Evolutionary conservation across 2,797 vertebrate genomes (phyloP), one percentile per base, ranked within the genome.

Genomic region (Dallia pectoralis): DNA sequence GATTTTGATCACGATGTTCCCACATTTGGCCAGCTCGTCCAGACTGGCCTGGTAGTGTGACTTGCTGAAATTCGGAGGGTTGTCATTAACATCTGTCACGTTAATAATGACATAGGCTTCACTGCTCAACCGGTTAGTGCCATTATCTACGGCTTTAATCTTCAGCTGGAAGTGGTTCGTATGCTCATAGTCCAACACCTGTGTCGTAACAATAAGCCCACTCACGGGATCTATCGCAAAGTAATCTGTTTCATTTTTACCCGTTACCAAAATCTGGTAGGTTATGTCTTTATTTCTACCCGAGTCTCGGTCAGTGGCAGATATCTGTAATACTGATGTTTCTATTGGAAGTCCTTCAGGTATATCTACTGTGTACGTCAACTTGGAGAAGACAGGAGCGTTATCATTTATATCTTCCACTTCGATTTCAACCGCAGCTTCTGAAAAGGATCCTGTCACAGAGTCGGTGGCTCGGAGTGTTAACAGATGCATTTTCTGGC

Each of bases 331-430:
- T 73, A 99, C 94, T 0, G 95, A 91, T 3, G 94, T 95, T 67
- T 90, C 92, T 16, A 92, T 77, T 3, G 95, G 94, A 69, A 96
- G 91, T 44, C 94, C 95, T 85, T 99, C 98, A 0, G 89, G 87
- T 16, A 98, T 49, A 36, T 88, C 88, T 0, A 90, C 89, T 0
- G 82, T 86, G 69, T 98, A 95, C 44, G 88, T 78, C 8, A 82
- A 66, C 69, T 95, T 92, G 63, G 95, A 92, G 86, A 99, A 99
- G 30, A 93, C 3, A 0, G 98, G 98, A 0, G 90, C 80, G 12
- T 99, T 97, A 76, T 99, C 98, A 12, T 99, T 99, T 33, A 98
- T 76, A 63, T 99, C 98, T 69, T 98, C 96, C 3, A 99, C 93
- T 56, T 96, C 93, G 16, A 99, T 93, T 82, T 97, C 95, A 66